Conservation (phyloP, 2,113 vertebrate species). For the Rhineura floridana region DNA sequence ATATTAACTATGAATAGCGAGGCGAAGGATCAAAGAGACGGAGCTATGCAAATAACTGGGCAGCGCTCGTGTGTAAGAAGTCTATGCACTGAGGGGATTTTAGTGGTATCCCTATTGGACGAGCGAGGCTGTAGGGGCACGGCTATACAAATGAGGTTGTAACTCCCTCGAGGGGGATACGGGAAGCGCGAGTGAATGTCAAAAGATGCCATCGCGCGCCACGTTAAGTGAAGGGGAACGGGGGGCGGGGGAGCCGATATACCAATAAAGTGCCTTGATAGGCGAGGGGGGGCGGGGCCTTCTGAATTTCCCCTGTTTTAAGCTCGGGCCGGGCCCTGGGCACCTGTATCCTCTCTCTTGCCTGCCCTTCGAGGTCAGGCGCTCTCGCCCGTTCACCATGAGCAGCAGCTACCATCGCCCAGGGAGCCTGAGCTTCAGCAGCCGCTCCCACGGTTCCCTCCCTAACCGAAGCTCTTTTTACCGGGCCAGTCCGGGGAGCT, state of each 20-base stretch:
- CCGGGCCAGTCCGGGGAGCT: constrained; percentile 22
- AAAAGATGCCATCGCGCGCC: neutral
- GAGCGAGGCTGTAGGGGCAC: neutral
- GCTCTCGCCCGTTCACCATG: neutral
- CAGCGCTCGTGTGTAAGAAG: no score
- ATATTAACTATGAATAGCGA: neutral
- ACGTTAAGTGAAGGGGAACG: neutral
- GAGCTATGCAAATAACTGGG: neutral
- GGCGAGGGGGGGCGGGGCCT: neutral
- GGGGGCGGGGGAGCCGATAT: neutral
- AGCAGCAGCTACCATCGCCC: neutral
- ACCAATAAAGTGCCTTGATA: neutral
- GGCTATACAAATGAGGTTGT: neutral
- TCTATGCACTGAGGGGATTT: neutral
- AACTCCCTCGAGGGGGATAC: neutral
- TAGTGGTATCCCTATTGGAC: neutral
- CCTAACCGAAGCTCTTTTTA: neutral
- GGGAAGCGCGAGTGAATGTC: neutral
- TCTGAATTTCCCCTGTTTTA: neutral
- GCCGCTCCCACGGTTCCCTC: constrained; percentile 65
- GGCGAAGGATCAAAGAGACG: no score
- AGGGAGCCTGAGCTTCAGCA: constrained; percentile 61
- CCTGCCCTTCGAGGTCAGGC: no score
- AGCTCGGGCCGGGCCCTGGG: neutral
- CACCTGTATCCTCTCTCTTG: neutral